phyloP scores from a whole-genome alignment of 2,888 invertebrate species.

The Empis stercorea region DNA sequence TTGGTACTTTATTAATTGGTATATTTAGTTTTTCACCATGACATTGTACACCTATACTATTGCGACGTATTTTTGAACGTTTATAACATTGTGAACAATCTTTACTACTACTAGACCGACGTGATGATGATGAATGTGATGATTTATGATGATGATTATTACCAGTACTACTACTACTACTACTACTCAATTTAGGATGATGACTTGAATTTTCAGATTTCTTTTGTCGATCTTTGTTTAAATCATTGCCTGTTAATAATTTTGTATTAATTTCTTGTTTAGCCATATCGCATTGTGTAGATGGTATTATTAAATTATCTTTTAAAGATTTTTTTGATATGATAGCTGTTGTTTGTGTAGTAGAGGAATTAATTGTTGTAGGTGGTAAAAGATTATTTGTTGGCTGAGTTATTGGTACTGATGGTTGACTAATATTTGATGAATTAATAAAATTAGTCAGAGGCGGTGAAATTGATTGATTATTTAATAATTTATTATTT shows the following conservation, averaged over 20 bases:
- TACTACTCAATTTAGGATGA: slow-evolving; percentile 15
- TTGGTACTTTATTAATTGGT: slow-evolving; percentile 15
- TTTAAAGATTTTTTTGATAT: no score
- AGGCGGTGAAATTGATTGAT: slow-evolving; percentile 5
- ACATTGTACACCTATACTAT: slow-evolving; percentile 62
- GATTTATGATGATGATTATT: slow-evolving; percentile 16
- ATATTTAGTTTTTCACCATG: slow-evolving; percentile 20
- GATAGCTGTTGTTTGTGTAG: no score
- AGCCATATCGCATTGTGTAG: no score
- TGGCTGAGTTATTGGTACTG: neutral
- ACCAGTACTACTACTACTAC: slow-evolving; percentile 8
- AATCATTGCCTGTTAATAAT: no score
- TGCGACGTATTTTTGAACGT: slow-evolving; percentile 54
- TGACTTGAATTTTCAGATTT: slow-evolving; percentile 7
- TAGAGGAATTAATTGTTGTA: no score
- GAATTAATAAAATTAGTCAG: neutral
- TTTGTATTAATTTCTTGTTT: no score
- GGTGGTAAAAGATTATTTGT: no score
- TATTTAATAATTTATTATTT: slow-evolving; percentile 10
- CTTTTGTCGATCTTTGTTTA: neutral
- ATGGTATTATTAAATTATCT: no score
- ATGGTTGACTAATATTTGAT: slow-evolving; percentile 4
- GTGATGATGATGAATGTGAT: slow-evolving; percentile 18
- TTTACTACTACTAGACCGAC: slow-evolving; percentile 22
- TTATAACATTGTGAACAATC: slow-evolving; percentile 54